Percentiles rank a stretch among this genome's conserved stretches.
These are phyloP conservation scores for Pomatostomus ruficeps DNA, from an alignment of 2,113 vertebrate species.

Conservation along the genomic window DNA sequence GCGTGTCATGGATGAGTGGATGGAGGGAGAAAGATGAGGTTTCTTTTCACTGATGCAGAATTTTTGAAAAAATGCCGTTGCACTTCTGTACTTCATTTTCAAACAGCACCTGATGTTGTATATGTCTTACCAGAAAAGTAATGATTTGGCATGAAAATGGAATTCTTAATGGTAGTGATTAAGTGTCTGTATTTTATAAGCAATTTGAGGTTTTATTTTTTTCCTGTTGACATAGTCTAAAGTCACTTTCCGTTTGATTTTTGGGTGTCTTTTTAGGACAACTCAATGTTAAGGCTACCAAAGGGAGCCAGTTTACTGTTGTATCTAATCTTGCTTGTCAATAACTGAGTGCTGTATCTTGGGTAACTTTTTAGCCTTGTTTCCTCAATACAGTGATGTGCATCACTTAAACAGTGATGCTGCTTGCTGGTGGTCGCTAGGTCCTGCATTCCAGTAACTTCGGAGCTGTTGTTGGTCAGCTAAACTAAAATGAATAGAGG, in stretches of 20 bases:
- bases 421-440: neutral
- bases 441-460: neutral
- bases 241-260: neutral
- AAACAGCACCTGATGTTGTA: constrained; percentile 22
- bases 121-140: neutral
- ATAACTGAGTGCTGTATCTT: neutral
- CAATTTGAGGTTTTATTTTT: constrained; percentile 5
- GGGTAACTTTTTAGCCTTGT: neutral
- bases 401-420: neutral
- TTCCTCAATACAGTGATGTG: neutral
- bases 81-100: constrained; percentile 5
- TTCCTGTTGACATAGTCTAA: neutral
- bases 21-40: neutral
- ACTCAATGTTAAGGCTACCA: neutral
- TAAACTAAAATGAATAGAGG: neutral
- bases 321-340: neutral
- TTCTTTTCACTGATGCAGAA: neutral
- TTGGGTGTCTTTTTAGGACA: neutral
- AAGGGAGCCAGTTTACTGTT: neutral
- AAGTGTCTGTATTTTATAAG: constrained; percentile 47
- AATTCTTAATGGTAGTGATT: neutral
- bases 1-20: neutral
- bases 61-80: neutral
- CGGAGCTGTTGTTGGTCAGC: neutral
- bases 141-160: neutral